phyloP scores from a whole-genome alignment of 1,140 invertebrate species.

The Brachystomella parvula region DNA sequence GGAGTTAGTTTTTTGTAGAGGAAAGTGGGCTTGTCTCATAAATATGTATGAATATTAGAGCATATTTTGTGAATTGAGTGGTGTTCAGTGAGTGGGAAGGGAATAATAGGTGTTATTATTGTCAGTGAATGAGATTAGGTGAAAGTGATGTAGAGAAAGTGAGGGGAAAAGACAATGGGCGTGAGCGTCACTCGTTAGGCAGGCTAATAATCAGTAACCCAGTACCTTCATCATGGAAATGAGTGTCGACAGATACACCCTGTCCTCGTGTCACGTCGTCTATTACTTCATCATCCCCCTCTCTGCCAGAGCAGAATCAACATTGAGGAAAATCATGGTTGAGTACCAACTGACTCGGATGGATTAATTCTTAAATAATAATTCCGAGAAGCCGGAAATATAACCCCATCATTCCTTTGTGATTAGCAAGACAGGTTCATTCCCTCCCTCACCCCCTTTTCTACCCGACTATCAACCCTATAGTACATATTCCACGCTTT shows the following conservation, averaged over 20 bases:
- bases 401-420: conserved; percentile 30
- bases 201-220: background rate
- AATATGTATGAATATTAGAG: background rate
- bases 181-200: background rate
- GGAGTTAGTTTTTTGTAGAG: background rate
- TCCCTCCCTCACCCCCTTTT: background rate
- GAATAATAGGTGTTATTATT: conserved; percentile 5
- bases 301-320: background rate
- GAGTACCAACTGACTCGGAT: background rate
- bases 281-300: background rate
- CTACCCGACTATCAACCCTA: conserved; percentile 23
- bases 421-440: conserved; percentile 17
- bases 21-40: background rate
- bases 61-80: background rate
- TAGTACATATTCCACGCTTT: conserved; percentile 15
- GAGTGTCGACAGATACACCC: background rate
- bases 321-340: background rate
- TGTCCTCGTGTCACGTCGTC: background rate
- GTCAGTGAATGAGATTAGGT: background rate
- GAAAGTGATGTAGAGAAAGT: background rate
- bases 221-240: background rate
- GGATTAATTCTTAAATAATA: conserved; percentile 8
- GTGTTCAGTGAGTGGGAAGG: background rate
- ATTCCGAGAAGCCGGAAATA: conserved; percentile 25
- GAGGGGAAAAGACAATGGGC: background rate